phyloP scores from a whole-genome alignment of 2,888 invertebrate genomes.

The Hirudinaria manillensis region DNA sequence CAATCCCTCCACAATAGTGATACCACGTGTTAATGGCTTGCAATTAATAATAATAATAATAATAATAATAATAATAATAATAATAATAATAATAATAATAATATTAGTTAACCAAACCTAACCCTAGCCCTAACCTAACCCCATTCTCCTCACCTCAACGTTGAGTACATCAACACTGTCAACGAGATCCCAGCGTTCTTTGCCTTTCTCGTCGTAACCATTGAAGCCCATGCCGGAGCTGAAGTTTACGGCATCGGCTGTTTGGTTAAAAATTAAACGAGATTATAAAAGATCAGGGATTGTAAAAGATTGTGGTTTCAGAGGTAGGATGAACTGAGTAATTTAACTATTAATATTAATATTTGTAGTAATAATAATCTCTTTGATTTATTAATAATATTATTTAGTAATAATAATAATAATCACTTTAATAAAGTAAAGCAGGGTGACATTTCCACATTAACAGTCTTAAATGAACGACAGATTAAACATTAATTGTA shows the following conservation, averaged over 20 bases:
- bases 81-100: no score
- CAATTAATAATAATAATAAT: no score
- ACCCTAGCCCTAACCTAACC: no score
- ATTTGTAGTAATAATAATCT: background rate
- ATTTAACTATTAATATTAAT: background rate
- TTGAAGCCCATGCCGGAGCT: constrained; percentile 84
- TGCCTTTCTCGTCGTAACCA: constrained; percentile 69
- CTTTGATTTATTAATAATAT: no score
- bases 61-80: no score
- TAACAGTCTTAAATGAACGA: no score
- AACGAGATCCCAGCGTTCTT: constrained; percentile 80
- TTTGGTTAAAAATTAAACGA: background rate
- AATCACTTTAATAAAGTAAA: background rate
- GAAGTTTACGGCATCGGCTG: constrained; percentile 86
- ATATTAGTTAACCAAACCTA: no score
- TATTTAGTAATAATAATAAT: background rate
- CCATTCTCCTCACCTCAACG: constrained; percentile 76
- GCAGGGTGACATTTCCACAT: no score
- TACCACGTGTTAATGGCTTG: no score
- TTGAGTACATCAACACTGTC: constrained; percentile 81
- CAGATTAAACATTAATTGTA: no score
- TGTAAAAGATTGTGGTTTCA: background rate
- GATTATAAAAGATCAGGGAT: background rate
- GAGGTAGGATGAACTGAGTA: background rate
- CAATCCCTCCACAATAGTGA: no score